Conservation (phyloP, 2,113 vertebrate species). For the Cheirogaleus medius region DNA sequence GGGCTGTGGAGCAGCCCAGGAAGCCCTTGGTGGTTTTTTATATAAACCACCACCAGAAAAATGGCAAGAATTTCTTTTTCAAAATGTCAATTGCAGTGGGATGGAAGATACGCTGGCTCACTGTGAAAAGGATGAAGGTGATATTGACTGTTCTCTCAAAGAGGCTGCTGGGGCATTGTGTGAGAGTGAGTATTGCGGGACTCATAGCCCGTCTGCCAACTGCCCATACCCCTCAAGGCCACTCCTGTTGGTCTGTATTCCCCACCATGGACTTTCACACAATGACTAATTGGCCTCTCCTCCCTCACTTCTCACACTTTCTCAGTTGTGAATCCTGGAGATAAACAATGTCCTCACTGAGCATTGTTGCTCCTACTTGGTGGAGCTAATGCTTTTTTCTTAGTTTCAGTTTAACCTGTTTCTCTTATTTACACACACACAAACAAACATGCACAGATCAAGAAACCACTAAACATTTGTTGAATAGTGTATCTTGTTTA, state of each 20-base stretch:
- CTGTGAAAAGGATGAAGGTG: not conserved
- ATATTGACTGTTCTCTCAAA: fast-evolving
- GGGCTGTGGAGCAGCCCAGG: constrained; percentile 21
- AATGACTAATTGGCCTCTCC: fast-evolving
- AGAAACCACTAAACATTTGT: not conserved
- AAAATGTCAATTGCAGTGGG: not conserved
- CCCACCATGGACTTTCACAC: not conserved
- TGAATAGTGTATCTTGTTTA: not conserved
- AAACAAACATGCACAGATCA: not conserved
- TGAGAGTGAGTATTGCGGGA: constrained; percentile 38
- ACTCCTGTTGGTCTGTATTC: not conserved
- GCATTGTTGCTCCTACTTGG: not conserved
- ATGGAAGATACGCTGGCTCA: not conserved
- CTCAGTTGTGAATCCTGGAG: not conserved
- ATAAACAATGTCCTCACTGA: not conserved
- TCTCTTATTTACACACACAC: not conserved
- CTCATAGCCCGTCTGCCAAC: not conserved
- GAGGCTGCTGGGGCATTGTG: constrained; percentile 55
- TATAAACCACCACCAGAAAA: not conserved
- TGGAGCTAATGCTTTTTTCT: not conserved
- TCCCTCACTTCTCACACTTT: not conserved
- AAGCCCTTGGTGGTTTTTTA: not conserved
- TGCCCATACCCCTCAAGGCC: fast-evolving
- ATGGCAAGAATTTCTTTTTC: not conserved
- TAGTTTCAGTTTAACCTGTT: not conserved